Conservation (phyloP, 1,140 invertebrate species). For the Polypedilum vanderplanki region DNA sequence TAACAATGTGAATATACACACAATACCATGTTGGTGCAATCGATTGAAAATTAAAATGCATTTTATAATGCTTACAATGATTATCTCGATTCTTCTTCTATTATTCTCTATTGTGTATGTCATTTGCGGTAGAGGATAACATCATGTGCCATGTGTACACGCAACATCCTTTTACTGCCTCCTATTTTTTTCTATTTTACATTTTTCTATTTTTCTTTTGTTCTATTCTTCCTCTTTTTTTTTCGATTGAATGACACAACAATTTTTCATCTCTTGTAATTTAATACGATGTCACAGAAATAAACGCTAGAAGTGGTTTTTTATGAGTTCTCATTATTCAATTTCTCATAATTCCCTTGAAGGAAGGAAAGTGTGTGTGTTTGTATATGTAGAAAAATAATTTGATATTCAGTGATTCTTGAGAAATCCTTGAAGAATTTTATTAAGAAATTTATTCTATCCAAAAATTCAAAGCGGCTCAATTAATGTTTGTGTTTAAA, state of each 20-base stretch:
- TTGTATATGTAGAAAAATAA: too few relatives aligned
- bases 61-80: background rate
- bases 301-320: background rate
- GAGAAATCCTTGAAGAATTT: background rate
- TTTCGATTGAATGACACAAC: conserved; percentile 5
- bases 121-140: conserved; percentile 1
- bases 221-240: background rate
- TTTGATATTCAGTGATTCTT: background rate
- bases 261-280: conserved; percentile 12
- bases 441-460: background rate
- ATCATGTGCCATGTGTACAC: background rate
- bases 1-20: background rate
- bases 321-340: conserved; percentile 28
- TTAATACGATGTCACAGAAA: conserved; percentile 26
- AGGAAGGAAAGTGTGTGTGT: background rate
- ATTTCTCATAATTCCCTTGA: conserved; percentile 20
- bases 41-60: conserved; percentile 24
- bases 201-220: background rate
- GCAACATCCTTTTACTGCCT: conserved; percentile 22
- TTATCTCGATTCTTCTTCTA: conserved; percentile 6
- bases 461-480: background rate
- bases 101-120: background rate
- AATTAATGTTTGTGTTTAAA: background rate
- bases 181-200: background rate
- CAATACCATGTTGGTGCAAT: conserved; percentile 9